Base-by-base conservation (phyloP, 2,888 invertebrate species). In the Rosalia funebris region DNA sequence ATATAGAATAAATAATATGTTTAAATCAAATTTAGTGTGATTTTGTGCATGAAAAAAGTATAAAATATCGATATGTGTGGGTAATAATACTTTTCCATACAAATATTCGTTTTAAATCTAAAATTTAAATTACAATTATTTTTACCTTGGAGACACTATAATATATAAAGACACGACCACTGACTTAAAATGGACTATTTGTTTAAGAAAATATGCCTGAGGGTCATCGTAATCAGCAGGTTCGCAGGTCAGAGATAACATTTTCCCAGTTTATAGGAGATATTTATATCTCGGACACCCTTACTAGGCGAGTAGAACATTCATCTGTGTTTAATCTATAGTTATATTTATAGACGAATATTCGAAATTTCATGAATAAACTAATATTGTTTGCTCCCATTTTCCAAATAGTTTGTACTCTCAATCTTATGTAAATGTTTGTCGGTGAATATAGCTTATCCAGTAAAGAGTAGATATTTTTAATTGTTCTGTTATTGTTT, bases 211-310 rank as follows among this genome's bases (percentile, higher is more conserved):
- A 73, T 67, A 66, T 69, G 70, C 56, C 66, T 65, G 68, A 66
- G 70, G 75, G 75, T 75, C 77, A 75, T 66, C 70, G 64, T 68
- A 70, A 70, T 71, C 65, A 65, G 57, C 34, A 42, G 62, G 72
- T 70, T 73, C 69, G 66, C 60, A 66, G 76, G 75, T 75, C 73
- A 72, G 16, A 50, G 72, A 73, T 73, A 72, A 69, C 56, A 48
- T 32, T 45, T 50, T 41, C 56, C 50, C 42, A 14, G 41, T 41
- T 16, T 10, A 9, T 53, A 42, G 15, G 25, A 14, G 14, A 19
- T 50, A 9, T 53, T 47, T 47, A 53, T 37, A 32, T 45, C 19
- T 42, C 32, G 31, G 36, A 53, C 34, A 53, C 52, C 14, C 25
- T 47, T 57, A 44, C n/a, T 11, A 2, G 9, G 15, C 14, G 14